These are phyloP conservation scores for Calidris pugnax DNA, from an alignment of 2,113 vertebrate genomes.

Conservation along the genomic window DNA sequence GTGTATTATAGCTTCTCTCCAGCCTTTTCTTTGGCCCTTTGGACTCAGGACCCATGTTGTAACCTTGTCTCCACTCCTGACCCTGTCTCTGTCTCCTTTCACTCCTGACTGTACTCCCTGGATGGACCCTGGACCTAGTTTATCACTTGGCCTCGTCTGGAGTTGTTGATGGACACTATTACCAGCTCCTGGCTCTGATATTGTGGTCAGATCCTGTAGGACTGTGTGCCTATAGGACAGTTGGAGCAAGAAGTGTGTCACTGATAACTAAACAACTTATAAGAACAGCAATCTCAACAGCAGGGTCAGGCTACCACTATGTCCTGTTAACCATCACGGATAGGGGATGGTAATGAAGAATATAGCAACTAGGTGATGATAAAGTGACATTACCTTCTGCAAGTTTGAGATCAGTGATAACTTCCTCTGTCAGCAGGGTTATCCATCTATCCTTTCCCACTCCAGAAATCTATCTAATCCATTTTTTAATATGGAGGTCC, in stretches of 20 bases:
- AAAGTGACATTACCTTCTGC: background rate
- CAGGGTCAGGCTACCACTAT: background rate
- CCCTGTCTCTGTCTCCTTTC: background rate
- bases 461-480: background rate
- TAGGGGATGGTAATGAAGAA: background rate
- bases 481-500: background rate
- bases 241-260: background rate
- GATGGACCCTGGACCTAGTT: background rate
- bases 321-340: background rate
- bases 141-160: background rate
- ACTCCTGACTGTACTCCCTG: background rate
- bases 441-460: background rate
- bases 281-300: background rate
- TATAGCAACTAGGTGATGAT: background rate
- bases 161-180: background rate
- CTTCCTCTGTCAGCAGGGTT: background rate
- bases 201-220: background rate
- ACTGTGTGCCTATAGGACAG: background rate
- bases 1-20: background rate
- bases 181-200: background rate
- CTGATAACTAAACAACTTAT: background rate
- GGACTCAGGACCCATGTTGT: background rate
- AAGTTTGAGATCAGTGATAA: background rate
- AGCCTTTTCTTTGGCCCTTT: background rate
- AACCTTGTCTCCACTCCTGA: background rate